These are phyloP conservation scores for Scotopteryx bipunctaria DNA, from an alignment of 2,888 invertebrate species.

Conservation along the genomic window DNA sequence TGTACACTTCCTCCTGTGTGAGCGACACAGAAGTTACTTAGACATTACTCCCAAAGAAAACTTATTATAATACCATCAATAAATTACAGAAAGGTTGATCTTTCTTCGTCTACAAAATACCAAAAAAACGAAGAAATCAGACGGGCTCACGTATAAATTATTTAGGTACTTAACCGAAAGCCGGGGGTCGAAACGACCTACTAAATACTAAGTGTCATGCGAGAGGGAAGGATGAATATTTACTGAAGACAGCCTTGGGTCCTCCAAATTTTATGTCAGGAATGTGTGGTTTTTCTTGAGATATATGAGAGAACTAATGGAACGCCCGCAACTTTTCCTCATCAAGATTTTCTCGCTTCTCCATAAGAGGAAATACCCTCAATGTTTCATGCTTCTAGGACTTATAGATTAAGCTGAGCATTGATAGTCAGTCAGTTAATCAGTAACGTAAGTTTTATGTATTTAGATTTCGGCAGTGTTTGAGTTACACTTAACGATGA, in stretches of 20 bases:
- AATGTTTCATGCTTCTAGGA: no score
- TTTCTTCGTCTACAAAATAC: conserved; percentile 1
- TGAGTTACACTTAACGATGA: no score
- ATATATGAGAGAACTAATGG: no score
- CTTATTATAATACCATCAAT: conserved; percentile 10
- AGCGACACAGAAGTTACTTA: no score
- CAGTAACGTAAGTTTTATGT: neutral
- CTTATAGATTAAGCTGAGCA: no score
- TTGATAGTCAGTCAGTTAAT: no score
- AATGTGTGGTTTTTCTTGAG: neutral
- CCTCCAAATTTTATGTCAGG: no score
- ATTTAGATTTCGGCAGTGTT: no score
- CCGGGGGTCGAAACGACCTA: conserved; percentile 13
- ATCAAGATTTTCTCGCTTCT: no score
- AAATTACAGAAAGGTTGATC: conserved; percentile 9
- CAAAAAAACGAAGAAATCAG: conserved; percentile 3
- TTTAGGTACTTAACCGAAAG: conserved; percentile 5
- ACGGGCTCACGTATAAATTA: conserved; percentile 14
- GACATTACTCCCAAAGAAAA: neutral
- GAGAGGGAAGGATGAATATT: conserved; percentile 13
- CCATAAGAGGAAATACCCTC: no score
- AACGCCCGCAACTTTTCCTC: no score
- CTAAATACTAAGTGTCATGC: conserved; percentile 12
- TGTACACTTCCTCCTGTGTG: no score
- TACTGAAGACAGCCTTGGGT: conserved; percentile 3